phyloP scores from a whole-genome alignment of 2,888 invertebrate genomes.

The Fragum fragum region DNA sequence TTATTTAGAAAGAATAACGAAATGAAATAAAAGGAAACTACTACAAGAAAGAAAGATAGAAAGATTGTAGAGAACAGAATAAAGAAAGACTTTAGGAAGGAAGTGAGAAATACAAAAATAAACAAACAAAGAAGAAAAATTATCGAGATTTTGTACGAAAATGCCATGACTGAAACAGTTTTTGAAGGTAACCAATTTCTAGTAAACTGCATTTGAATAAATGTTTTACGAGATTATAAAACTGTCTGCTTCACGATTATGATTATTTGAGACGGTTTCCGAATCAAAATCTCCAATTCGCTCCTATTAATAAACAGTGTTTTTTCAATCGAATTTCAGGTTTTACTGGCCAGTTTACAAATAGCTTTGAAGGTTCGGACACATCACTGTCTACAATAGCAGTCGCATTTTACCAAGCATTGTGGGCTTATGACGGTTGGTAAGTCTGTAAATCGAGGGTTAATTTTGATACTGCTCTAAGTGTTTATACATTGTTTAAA shows the following conservation, averaged over 20 bases:
- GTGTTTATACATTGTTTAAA: too few species aligned
- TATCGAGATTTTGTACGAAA: too few species aligned
- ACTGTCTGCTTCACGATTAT: not conserved
- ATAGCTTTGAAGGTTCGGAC: slow-evolving; percentile 75
- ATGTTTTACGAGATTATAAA: too few species aligned
- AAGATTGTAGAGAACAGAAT: too few species aligned
- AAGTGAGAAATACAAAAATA: too few species aligned
- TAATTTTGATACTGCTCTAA: too few species aligned
- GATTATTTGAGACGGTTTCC: not conserved
- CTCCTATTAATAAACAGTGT: not conserved
- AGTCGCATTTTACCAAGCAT: slow-evolving; percentile 93
- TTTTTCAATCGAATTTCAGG: slow-evolving; percentile 70
- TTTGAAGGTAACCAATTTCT: not conserved
- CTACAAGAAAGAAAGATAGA: too few species aligned
- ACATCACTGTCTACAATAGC: slow-evolving; percentile 90
- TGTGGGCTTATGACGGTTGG: slow-evolving; percentile 97
- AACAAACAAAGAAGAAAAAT: too few species aligned
- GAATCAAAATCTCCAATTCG: not conserved
- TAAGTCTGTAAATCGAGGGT: slow-evolving; percentile 85
- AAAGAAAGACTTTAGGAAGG: too few species aligned
- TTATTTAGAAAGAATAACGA: too few species aligned
- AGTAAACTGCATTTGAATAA: not conserved
- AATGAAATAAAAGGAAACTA: too few species aligned
- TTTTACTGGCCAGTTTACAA: slow-evolving; percentile 65
- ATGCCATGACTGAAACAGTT: too few species aligned